These are phyloP conservation scores for Mythimna ferrago DNA, from an alignment of 2,888 invertebrate species.

Conservation along the genomic window DNA sequence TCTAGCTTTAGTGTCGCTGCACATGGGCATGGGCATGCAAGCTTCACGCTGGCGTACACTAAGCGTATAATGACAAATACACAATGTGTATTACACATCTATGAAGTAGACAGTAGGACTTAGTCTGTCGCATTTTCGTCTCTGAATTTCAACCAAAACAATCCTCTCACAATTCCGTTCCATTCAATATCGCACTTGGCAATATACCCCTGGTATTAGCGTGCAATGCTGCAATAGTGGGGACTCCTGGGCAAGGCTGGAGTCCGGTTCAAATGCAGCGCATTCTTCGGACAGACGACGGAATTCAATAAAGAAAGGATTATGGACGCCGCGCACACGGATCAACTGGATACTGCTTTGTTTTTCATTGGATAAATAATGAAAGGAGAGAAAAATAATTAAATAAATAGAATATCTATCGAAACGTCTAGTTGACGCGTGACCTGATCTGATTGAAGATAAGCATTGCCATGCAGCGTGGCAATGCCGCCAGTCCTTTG, in stretches of 20 bases:
- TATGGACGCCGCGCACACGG: slow-evolving; percentile 63
- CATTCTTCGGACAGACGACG: slow-evolving; percentile 72
- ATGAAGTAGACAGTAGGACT: too few species aligned
- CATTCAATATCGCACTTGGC: slow-evolving; percentile 30
- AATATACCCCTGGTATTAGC: slow-evolving; percentile 39
- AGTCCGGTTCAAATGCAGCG: slow-evolving; percentile 69
- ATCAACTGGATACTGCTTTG: slow-evolving; percentile 30
- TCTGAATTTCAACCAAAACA: background rate
- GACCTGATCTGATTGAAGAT: too few species aligned
- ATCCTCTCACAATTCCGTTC: background rate
- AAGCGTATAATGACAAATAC: too few species aligned
- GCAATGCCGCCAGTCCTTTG: too few species aligned
- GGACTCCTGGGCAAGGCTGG: slow-evolving; percentile 59
- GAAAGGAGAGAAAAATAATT: background rate
- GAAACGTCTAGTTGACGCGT: too few species aligned
- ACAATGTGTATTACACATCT: too few species aligned
- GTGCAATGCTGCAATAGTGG: slow-evolving; percentile 49
- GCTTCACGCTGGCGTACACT: too few species aligned
- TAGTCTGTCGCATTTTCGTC: background rate
- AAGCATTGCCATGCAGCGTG: too few species aligned
- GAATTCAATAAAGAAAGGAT: slow-evolving; percentile 86
- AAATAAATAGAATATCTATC: background rate
- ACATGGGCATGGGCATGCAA: too few species aligned
- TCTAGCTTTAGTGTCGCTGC: too few species aligned
- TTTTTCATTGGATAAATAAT: slow-evolving; percentile 23